These are phyloP conservation scores for Conistra vaccinii DNA, from an alignment of 2,888 invertebrate genomes.

Conservation along the genomic window DNA sequence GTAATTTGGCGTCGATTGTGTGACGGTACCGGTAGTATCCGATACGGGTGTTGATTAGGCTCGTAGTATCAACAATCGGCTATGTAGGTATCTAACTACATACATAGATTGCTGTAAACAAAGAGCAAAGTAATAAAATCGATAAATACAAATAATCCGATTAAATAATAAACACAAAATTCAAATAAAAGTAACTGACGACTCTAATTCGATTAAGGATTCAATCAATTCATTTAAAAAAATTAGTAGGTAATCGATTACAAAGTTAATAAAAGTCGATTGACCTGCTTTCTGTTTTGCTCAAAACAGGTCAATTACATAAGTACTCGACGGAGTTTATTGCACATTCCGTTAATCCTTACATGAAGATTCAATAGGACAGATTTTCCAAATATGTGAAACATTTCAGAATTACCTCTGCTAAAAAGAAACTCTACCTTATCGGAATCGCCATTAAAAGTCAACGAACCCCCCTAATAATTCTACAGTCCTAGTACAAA, in stretches of 20 bases:
- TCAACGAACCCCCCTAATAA: constrained; percentile 12
- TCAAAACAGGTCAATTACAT: constrained; percentile 30
- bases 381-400: not conserved
- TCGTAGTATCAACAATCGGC: not conserved
- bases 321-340: constrained; percentile 29
- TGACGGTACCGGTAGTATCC: constrained; percentile 46
- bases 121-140: not conserved
- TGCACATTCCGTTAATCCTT: constrained; percentile 27
- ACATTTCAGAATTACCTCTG: constrained; percentile 6
- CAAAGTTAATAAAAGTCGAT: constrained; percentile 33
- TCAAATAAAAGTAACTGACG: not conserved
- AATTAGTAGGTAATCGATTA: constrained; percentile 2
- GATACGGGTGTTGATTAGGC: constrained; percentile 22
- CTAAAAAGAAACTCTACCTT: not conserved
- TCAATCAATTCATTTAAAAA: constrained; percentile 35
- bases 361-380: not conserved
- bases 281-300: constrained; percentile 34
- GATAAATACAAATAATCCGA: not conserved
- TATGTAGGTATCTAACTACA: not conserved
- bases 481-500: constrained; percentile 39
- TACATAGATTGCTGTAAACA: not conserved
- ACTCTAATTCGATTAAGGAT: constrained; percentile 18
- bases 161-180: not conserved
- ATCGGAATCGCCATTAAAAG: constrained; percentile 27
- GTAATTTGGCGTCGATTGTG: constrained; percentile 63